These are phyloP conservation scores for Varanus salvator DNA, from an alignment of 2,113 vertebrate species.

Conservation along the genomic window DNA sequence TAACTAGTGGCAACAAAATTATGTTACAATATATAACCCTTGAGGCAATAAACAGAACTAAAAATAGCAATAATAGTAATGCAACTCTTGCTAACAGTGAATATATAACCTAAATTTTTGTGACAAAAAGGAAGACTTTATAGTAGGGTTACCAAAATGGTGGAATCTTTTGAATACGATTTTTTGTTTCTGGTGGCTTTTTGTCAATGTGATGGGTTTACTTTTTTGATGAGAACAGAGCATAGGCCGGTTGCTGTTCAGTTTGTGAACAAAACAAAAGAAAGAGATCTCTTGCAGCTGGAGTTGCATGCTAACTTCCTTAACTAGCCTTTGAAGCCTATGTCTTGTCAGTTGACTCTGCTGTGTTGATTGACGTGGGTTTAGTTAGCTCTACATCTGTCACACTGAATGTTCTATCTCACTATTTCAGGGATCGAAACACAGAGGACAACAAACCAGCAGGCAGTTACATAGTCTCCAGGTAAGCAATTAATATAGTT, in stretches of 20 bases:
- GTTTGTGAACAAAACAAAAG: conserved; percentile 71
- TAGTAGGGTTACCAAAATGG: conserved; percentile 83
- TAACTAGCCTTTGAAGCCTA: conserved; percentile 67
- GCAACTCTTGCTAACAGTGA: conserved; percentile 89
- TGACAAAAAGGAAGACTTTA: conserved; percentile 81
- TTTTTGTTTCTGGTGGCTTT: conserved; percentile 86
- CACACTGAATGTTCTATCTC: conserved; percentile 79
- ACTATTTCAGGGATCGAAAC: conserved; percentile 75
- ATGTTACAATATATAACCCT: conserved; percentile 88
- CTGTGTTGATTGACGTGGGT: conserved; percentile 59
- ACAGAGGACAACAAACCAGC: conserved; percentile 65
- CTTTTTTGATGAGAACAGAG: conserved; percentile 97
- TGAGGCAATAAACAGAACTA: conserved; percentile 91
- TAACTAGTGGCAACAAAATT: conserved; percentile 92
- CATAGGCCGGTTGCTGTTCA: conserved; percentile 73
- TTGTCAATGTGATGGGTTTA: conserved; percentile 95
- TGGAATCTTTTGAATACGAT: conserved; percentile 80
- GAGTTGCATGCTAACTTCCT: conserved; percentile 82
- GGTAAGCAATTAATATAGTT: conserved; percentile 69
- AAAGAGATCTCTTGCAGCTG: conserved; percentile 70
- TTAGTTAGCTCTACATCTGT: conserved; percentile 44
- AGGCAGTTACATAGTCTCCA: conserved; percentile 58
- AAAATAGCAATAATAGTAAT: conserved; percentile 92
- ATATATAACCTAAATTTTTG: conserved; percentile 86
- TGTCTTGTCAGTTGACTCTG: conserved; percentile 70